Conservation (phyloP, 2,113 vertebrate genomes). For the Tor tambroides region DNA sequence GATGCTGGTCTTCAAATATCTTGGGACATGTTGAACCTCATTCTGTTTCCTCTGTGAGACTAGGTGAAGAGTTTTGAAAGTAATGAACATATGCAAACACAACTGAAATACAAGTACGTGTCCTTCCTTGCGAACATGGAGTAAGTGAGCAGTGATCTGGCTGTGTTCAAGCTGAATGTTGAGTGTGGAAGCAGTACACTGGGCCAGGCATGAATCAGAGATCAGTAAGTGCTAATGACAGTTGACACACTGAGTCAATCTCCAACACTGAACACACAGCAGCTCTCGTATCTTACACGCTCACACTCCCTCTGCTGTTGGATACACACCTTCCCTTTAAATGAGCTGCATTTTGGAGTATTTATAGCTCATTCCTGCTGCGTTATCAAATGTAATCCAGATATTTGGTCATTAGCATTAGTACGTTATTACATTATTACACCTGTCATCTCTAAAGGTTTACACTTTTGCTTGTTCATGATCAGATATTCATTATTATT, state of each 20-base stretch:
- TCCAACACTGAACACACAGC: slow-evolving; percentile 37
- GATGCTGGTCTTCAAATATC: not conserved
- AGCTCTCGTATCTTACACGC: too few species aligned
- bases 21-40: not conserved
- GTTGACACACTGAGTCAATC: slow-evolving; percentile 54
- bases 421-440: not conserved
- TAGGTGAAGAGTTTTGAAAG: not conserved
- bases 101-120: not conserved
- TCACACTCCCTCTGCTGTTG: not conserved
- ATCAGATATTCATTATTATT: not conserved
- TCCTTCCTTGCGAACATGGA: not conserved
- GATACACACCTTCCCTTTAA: not conserved
- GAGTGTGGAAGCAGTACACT: slow-evolving; percentile 36
- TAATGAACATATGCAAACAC: not conserved
- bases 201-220: slow-evolving; percentile 49
- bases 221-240: slow-evolving; percentile 54
- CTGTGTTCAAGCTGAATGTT: not conserved
- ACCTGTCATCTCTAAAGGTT: not conserved
- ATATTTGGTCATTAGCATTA: not conserved
- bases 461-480: not conserved
- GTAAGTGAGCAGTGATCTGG: slow-evolving; percentile 21
- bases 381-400: not conserved
- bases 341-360: not conserved
- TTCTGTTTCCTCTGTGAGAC: not conserved
- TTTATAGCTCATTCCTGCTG: not conserved